Conservation (phyloP, 1,140 invertebrate genomes). For the Penaeus chinensis region DNA sequence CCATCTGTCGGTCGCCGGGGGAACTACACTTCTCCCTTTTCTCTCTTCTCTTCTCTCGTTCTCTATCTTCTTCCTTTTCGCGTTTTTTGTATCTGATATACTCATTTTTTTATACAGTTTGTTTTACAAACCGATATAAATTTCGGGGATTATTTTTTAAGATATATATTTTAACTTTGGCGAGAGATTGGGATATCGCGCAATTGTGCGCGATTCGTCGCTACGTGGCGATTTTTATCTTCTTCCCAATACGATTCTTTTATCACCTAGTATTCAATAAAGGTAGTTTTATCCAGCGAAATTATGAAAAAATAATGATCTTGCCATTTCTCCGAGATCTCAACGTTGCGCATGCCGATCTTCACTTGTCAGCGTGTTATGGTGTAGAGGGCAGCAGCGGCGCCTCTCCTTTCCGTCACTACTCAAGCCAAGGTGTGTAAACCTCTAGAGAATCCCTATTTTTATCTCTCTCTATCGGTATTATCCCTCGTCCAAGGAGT, state of each 20-base stretch:
- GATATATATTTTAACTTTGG: too few relatives aligned
- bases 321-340: background rate
- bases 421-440: conserved; percentile 11
- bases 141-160: too few relatives aligned
- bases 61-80: background rate
- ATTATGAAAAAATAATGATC: background rate
- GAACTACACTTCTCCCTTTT: background rate
- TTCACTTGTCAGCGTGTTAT: conserved; percentile 6
- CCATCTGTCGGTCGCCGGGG: background rate
- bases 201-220: too few relatives aligned
- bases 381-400: conserved; percentile 2
- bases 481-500: too few relatives aligned
- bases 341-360: background rate
- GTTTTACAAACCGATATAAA: too few relatives aligned
- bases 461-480: too few relatives aligned
- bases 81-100: too few relatives aligned
- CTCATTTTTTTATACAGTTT: too few relatives aligned
- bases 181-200: too few relatives aligned
- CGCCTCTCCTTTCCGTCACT: background rate
- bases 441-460: background rate
- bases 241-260: too few relatives aligned
- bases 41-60: background rate
- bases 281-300: background rate
- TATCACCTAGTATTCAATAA: too few relatives aligned
- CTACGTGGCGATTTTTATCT: too few relatives aligned